A percentile compares a stretch with the other conserved stretches of the same genome.
Evolutionary conservation across 2,888 invertebrate genomes (phyloP).

Genomic region (Cabera pusaria): DNA sequence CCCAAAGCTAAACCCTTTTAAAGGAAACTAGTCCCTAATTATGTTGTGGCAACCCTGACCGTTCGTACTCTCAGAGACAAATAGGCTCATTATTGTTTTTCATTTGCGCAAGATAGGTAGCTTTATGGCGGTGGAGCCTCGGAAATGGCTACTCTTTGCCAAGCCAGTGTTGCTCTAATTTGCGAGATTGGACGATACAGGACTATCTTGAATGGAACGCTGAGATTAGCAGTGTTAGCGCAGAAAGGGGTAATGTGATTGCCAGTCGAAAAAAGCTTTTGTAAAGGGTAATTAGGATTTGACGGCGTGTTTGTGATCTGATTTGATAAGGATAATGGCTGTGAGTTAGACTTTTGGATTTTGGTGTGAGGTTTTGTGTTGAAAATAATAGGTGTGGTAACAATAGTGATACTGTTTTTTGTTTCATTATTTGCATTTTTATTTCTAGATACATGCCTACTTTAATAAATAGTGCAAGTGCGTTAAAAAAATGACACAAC

Average conservation of each 20-base stretch:
- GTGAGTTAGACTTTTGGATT: too few species aligned
- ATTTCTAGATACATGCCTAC: too few species aligned
- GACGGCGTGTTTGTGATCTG: neutral
- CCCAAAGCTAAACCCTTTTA: constrained; percentile 19
- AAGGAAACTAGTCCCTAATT: constrained; percentile 30
- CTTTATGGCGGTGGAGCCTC: constrained; percentile 18
- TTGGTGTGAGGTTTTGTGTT: too few species aligned
- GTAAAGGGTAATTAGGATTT: constrained; percentile 8
- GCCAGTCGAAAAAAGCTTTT: constrained; percentile 15
- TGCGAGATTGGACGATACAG: constrained; percentile 32
- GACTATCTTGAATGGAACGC: constrained; percentile 16
- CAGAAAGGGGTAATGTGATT: constrained; percentile 20
- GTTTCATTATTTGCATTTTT: too few species aligned
- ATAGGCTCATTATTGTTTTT: constrained; percentile 58
- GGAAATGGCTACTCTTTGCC: constrained; percentile 36
- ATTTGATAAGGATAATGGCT: constrained; percentile 1
- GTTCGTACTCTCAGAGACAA: constrained; percentile 37
- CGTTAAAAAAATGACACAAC: too few species aligned
- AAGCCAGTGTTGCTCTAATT: constrained; percentile 40
- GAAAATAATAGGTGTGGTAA: too few species aligned
- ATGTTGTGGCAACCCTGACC: constrained; percentile 27
- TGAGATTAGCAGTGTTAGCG: constrained; percentile 20
- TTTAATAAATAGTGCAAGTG: too few species aligned
- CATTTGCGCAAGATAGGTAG: constrained; percentile 40
- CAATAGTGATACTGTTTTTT: too few species aligned